phyloP scores from a whole-genome alignment of 1,140 invertebrate genomes.

The Lasaia peninsularis region DNA sequence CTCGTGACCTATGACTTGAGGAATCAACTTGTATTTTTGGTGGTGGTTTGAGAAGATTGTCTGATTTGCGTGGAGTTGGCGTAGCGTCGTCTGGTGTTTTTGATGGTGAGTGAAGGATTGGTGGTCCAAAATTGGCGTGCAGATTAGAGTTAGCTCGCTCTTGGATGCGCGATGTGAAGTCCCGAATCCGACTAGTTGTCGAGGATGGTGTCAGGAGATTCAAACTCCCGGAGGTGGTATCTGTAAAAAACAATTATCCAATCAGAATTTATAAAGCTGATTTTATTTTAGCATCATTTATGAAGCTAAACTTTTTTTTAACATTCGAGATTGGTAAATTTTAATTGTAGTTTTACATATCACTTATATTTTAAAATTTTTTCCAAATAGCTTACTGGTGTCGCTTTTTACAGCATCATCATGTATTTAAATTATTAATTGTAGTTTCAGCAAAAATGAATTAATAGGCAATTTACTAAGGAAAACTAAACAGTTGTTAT shows the following conservation, averaged over 20 bases:
- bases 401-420: no score
- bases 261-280: no score
- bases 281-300: no score
- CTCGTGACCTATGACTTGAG: constrained; percentile 56
- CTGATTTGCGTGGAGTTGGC: constrained; percentile 49
- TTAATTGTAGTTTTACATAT: no score
- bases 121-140: constrained; percentile 37
- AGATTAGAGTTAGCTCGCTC: constrained; percentile 66
- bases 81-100: constrained; percentile 55
- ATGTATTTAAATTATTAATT: no score
- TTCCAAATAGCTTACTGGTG: no score
- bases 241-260: constrained; percentile 46
- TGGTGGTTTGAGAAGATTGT: constrained; percentile 64
- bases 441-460: no score
- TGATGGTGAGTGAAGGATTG: constrained; percentile 43
- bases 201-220: constrained; percentile 79
- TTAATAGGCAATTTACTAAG: no score
- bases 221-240: constrained; percentile 77
- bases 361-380: no score
- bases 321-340: no score
- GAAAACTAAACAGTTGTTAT: no score
- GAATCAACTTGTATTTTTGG: constrained; percentile 57
- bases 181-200: constrained; percentile 77
- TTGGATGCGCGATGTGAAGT: constrained; percentile 78
- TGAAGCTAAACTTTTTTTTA: no score